Evolutionary conservation across 2,797 vertebrate species (phyloP).

Genomic region (Poliocrania exsul): DNA sequence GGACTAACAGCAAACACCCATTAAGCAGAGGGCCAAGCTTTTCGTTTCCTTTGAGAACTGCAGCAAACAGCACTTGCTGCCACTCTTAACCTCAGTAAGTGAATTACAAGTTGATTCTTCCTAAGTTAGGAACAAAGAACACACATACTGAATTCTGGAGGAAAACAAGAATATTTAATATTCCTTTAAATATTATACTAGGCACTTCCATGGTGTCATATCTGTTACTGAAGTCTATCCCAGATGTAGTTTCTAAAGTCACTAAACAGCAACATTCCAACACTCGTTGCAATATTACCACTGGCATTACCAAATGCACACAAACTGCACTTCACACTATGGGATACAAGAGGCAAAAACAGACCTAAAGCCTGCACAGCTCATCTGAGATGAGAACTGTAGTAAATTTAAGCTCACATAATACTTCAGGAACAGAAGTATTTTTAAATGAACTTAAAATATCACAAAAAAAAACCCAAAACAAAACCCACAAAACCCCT

Average conservation of each 20-base stretch:
- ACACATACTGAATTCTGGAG: neutral
- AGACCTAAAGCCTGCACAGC: neutral
- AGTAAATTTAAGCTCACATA: neutral
- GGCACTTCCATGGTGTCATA: neutral
- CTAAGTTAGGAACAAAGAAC: neutral
- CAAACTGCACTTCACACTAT: neutral
- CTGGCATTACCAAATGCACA: neutral
- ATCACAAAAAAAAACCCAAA: rapidly evolving
- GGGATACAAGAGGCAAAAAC: neutral
- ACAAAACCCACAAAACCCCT: rapidly evolving
- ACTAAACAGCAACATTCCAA: neutral
- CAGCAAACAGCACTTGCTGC: neutral
- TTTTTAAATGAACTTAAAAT: neutral
- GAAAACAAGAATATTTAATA: neutral
- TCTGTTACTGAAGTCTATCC: neutral
- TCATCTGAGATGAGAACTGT: neutral
- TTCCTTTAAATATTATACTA: neutral
- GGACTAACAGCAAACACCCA: neutral
- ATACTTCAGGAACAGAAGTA: neutral
- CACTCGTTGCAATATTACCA: neutral
- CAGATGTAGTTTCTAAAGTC: neutral
- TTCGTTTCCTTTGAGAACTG: rapidly evolving
- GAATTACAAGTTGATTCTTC: neutral
- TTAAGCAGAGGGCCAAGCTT: neutral
- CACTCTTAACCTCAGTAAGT: neutral